phyloP scores from a whole-genome alignment of 2,113 vertebrate genomes.

The Dromaius novaehollandiae region DNA sequence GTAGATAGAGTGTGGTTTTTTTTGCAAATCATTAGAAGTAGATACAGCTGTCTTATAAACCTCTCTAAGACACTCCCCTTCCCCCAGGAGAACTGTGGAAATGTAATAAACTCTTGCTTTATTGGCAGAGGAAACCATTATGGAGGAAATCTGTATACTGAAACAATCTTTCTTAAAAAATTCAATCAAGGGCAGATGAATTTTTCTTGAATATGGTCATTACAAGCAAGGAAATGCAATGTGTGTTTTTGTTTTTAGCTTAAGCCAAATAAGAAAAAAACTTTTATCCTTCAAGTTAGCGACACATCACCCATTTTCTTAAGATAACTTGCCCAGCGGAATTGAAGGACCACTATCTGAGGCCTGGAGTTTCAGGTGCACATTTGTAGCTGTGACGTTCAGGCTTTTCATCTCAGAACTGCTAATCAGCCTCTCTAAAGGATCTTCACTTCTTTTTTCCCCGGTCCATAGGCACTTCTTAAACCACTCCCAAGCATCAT shows the following conservation, averaged over 20 bases:
- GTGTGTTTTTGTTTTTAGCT: not conserved
- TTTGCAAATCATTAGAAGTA: not conserved
- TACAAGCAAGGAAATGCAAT: not conserved
- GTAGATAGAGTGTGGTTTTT: not conserved
- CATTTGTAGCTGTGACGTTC: accelerated
- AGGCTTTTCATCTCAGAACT: not conserved
- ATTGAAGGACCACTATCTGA: not conserved
- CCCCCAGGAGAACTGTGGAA: not conserved
- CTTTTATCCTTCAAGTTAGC: not conserved
- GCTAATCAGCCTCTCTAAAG: not conserved
- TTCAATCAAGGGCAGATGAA: not conserved
- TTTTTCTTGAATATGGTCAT: not conserved
- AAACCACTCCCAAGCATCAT: not conserved
- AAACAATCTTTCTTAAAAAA: not conserved
- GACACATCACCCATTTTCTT: not conserved
- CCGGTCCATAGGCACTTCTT: not conserved
- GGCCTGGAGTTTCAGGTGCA: not conserved
- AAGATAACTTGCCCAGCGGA: not conserved
- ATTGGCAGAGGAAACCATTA: not conserved
- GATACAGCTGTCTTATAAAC: not conserved
- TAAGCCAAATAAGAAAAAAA: not conserved
- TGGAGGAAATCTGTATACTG: not conserved
- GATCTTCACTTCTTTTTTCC: not conserved
- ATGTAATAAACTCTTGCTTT: not conserved
- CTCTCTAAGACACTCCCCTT: not conserved